phyloP scores from a whole-genome alignment of 2,113 vertebrate genomes.

The Lipophrys pholis region DNA sequence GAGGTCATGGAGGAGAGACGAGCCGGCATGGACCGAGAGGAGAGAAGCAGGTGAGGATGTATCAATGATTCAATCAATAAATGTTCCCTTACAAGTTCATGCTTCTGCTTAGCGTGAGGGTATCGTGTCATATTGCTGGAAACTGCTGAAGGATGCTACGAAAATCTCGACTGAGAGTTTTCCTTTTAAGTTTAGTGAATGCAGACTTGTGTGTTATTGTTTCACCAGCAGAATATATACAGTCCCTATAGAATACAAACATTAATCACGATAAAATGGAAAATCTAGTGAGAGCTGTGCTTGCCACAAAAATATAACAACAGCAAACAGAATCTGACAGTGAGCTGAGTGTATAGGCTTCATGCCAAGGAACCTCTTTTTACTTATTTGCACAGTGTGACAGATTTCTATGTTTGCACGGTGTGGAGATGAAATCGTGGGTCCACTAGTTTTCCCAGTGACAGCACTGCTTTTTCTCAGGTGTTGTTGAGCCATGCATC shows the following conservation, averaged over 20 bases:
- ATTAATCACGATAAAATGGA: conserved; percentile 26
- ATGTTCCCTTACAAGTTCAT: background rate
- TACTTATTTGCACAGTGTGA: conserved; percentile 33
- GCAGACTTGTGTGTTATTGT: too few relatives aligned
- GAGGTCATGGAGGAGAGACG: conserved; percentile 85
- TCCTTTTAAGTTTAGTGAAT: too few relatives aligned
- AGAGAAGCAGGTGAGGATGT: conserved; percentile 87
- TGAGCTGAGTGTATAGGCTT: conserved; percentile 38
- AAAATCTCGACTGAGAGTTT: too few relatives aligned
- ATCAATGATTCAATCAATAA: conserved; percentile 35
- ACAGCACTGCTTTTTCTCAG: conserved; percentile 54
- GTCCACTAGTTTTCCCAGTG: conserved; percentile 40
- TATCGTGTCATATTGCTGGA: too few relatives aligned
- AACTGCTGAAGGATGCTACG: too few relatives aligned
- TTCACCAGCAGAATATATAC: too few relatives aligned
- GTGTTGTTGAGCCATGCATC: conserved; percentile 67
- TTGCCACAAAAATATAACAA: conserved; percentile 33
- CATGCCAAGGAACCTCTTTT: conserved; percentile 35
- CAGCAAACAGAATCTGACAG: conserved; percentile 27
- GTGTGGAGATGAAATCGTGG: conserved; percentile 50
- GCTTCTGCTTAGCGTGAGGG: too few relatives aligned
- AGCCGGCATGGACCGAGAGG: conserved; percentile 83
- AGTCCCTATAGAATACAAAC: background rate
- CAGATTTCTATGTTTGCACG: conserved; percentile 61
- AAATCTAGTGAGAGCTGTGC: conserved; percentile 21